A percentile compares a stretch with the other conserved stretches of the same genome.
Evolutionary conservation across 2,888 invertebrate species (phyloP).

Genomic region (Endomychus coccineus): DNA sequence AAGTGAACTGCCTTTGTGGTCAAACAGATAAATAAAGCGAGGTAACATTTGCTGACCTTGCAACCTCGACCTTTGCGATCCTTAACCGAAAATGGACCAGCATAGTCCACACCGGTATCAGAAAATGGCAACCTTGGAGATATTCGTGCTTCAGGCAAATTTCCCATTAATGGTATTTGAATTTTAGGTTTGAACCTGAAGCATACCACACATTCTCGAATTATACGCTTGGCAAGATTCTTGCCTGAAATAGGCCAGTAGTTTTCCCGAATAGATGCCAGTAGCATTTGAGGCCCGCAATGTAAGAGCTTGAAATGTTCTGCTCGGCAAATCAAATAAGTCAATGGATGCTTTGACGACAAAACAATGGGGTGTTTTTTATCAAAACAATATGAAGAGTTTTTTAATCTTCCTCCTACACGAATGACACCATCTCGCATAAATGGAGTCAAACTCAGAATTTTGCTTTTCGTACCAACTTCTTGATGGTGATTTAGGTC

Average conservation of each 20-base stretch:
- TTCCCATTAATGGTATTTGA: constrained; percentile 1
- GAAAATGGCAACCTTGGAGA: constrained; percentile 1
- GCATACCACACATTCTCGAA: constrained; percentile 1
- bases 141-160: constrained; percentile 1
- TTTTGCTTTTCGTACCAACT: too few species aligned
- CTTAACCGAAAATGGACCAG: constrained; percentile 8
- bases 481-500: too few species aligned
- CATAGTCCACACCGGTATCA: constrained; percentile 5
- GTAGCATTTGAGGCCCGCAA: constrained; percentile 1
- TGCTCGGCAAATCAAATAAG: background rate
- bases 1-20: constrained; percentile 9
- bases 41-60: constrained; percentile 1
- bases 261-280: constrained; percentile 1
- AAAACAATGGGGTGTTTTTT: constrained; percentile 3
- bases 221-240: background rate
- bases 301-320: constrained; percentile 2
- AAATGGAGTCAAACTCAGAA: too few species aligned
- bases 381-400: too few species aligned
- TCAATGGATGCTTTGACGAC: constrained; percentile 1
- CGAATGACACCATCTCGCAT: too few species aligned
- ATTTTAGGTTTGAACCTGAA: constrained; percentile 5
- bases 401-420: too few species aligned
- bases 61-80: constrained; percentile 1
- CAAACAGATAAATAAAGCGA: constrained; percentile 10
- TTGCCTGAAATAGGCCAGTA: constrained; percentile 1